Base-by-base conservation (phyloP, 1,140 invertebrate genomes). In the Leptonema lineaticorne region DNA sequence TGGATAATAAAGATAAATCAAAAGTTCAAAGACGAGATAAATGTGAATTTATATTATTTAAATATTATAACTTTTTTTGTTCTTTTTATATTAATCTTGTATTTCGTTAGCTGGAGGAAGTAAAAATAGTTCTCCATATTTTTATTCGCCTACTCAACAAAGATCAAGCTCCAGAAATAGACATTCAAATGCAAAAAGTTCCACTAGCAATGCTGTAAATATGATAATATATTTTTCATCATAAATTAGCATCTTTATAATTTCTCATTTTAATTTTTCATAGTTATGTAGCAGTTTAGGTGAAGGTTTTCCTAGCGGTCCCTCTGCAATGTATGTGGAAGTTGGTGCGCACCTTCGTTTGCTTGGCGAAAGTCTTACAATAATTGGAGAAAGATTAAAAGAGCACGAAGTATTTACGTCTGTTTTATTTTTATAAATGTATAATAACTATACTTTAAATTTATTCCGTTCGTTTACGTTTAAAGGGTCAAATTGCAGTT, bases 341-440 rank as follows among this genome's bases (percentile, higher is more conserved):
- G 91, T 95, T 20, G 95, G 95, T 2, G 94, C 95, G 0, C 95
- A 98, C 82, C 83, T 98, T 0, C 93, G 94, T 66, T 84, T 98
- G 24, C 82, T 98, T 0, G 95, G 96, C 0, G 95, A 97, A 77
- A 97, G 94, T 75, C 83, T 98, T 5, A 91, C 90, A 22, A 94
- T 95, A 73, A 97, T 98, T 75, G 95, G 95, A 0, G 92, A 94
- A 79, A 82, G 94, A 29, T 84, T 98, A 0, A 95, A 94, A 77
- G 94, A 96, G 76, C 93, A 95, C 75, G 93, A 96, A 83, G 90
- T 92, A 67, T 24, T 53, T 68, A 57, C 56, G 24, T n/a, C n/a
- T n/a, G 18, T 58, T 28, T 4, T 9, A 62, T 18, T 16, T 59
- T 33, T 18, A 18, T 62, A 18, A 62, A 29, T 41, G 41, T 41